These are phyloP conservation scores for Bombus cullumanus DNA, from an alignment of 1,140 invertebrate species.

Conservation along the genomic window DNA sequence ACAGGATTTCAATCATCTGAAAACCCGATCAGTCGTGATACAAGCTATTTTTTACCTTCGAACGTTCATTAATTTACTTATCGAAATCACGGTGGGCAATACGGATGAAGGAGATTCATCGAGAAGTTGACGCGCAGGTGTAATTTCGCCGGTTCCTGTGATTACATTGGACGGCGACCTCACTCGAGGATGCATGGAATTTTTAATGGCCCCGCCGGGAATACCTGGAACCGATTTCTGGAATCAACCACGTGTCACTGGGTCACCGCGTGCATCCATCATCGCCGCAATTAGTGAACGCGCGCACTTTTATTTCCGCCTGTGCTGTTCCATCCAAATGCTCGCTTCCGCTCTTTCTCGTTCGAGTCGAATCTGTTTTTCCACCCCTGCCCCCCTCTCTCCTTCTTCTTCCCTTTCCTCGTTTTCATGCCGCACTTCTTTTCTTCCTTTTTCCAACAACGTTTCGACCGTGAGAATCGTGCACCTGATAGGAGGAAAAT, in stretches of 20 bases:
- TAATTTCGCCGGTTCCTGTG: conserved; percentile 52
- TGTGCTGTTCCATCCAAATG: neutral
- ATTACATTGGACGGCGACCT: conserved; percentile 48
- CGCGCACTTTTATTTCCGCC: conserved; percentile 62
- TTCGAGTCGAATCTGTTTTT: conserved; percentile 2
- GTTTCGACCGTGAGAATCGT: conserved; percentile 35
- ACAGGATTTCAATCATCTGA: neutral
- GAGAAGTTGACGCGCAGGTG: conserved; percentile 30
- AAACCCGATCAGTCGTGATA: neutral
- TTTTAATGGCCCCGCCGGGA: conserved; percentile 65
- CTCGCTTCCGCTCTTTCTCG: neutral
- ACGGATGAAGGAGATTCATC: conserved; percentile 44
- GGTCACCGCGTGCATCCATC: conserved; percentile 66
- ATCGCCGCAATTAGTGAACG: conserved; percentile 64
- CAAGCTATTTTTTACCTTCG: neutral
- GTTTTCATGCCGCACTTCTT: no score
- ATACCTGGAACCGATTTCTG: conserved; percentile 55
- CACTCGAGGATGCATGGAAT: conserved; percentile 72
- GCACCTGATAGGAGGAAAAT: conserved; percentile 44
- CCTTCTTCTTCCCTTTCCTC: neutral
- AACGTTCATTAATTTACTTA: conserved; percentile 53
- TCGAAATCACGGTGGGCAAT: conserved; percentile 31
- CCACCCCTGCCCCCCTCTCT: neutral
- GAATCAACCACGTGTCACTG: conserved; percentile 63
- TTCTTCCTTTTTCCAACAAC: neutral